Base-by-base conservation (phyloP, 1,140 invertebrate genomes). In the Trichoplusia ni region DNA sequence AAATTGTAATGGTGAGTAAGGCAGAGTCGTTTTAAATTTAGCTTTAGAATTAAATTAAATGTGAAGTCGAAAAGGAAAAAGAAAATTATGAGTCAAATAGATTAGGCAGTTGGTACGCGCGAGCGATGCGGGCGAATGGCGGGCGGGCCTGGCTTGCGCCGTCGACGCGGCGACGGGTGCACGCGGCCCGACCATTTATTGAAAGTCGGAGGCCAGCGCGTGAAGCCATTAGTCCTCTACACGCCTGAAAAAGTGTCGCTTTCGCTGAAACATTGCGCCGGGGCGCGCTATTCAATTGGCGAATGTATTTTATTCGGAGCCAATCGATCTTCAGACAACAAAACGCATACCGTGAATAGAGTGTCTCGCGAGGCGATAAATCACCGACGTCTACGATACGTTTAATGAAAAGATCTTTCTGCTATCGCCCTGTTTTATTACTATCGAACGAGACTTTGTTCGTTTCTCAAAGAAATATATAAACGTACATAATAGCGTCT, bases 321-420 rank as follows among this genome's bases (percentile, higher is more conserved):
- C 84, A 83, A 90, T 90, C 87, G 87, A 90, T 90, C 84, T 87
- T 76, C 66, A 82, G 81, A 82, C 83, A 90, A 90, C 83, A 84
- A 86, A 86, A 89, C 84, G 81, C 84, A 86, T 82, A 64, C 75
- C 59, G 69, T 78, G 82, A 84, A 82, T 83, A 67, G 75, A 84
- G 77, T 80, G 79, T 81, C 83, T 84, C 84, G 47, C 58, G 83
- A 77, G 79, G 62, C 83, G 65, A 86, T 90, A 90, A 87, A 87
- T 90, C 77, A 79, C 78, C 69, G 69, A 71, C 68, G 76, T 81
- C 81, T 78, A 64, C 75, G 77, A 85, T 88, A 82, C 77, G 79
- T 85, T 79, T 87, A 85, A 87, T 87, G 80, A 84, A 87, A 86
- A 79, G 75, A 79, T 83, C 81, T 72, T 77, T 77, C 69, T 64